phyloP scores from a whole-genome alignment of 2,797 vertebrate species.

The Eupleurogrammus muticus region DNA sequence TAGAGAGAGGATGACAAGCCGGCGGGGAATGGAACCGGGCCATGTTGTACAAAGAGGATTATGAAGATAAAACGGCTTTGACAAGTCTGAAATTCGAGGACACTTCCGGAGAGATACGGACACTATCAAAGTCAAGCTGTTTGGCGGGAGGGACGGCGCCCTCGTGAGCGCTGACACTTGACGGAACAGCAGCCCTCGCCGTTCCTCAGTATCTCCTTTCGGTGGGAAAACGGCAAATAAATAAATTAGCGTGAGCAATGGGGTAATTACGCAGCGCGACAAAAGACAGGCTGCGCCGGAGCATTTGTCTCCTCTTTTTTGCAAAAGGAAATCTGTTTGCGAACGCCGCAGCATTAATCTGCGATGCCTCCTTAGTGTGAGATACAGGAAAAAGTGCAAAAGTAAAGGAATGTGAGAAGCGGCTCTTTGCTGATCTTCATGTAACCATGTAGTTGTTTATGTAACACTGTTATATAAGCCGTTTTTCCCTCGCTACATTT shows the following conservation, averaged over 20 bases:
- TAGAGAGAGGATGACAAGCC: slow-evolving; percentile 56
- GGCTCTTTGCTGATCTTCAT: slow-evolving; percentile 33
- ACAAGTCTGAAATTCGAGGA: slow-evolving; percentile 80
- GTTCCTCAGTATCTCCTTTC: slow-evolving; percentile 30
- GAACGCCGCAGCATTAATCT: slow-evolving; percentile 27
- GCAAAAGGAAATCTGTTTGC: slow-evolving; percentile 32
- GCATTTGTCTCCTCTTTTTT: slow-evolving; percentile 44
- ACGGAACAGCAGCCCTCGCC: slow-evolving; percentile 57
- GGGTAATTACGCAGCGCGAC: slow-evolving; percentile 35
- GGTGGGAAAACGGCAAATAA: slow-evolving; percentile 41
- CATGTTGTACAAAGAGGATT: slow-evolving; percentile 73
- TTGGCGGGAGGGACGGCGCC: slow-evolving; percentile 61
- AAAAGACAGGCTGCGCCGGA: slow-evolving; percentile 14
- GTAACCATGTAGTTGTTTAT: slow-evolving; percentile 49
- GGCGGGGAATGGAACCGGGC: slow-evolving; percentile 58
- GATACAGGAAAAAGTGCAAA: slow-evolving; percentile 18
- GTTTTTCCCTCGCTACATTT: slow-evolving; percentile 43
- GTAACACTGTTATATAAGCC: slow-evolving; percentile 58
- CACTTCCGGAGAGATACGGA: slow-evolving; percentile 72
- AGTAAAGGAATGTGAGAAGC: slow-evolving; percentile 29
- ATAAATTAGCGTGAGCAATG: slow-evolving; percentile 43
- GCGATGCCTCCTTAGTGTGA: slow-evolving; percentile 8
- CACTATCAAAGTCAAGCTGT: slow-evolving; percentile 74
- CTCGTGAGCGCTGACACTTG: slow-evolving; percentile 63
- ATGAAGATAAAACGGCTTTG: slow-evolving; percentile 78